Conservation (phyloP, 2,888 invertebrate genomes). For the Leptinotarsa peninsularis region DNA sequence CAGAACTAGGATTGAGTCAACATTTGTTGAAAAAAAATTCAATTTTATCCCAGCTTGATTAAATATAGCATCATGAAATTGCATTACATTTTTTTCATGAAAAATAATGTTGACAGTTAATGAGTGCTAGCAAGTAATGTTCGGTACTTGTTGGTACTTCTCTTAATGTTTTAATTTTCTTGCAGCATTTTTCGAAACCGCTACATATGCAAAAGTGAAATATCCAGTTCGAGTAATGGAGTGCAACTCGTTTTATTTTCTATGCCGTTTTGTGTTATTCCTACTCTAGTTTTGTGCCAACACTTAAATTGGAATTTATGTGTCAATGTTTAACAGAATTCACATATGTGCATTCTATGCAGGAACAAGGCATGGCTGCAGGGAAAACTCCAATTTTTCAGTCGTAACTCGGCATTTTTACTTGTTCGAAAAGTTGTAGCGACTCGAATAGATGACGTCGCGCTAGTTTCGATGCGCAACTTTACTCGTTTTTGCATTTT, state of each 20-base stretch:
- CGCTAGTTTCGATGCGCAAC: slow-evolving; percentile 18
- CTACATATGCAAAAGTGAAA: slow-evolving; percentile 20
- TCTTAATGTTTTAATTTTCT: background rate
- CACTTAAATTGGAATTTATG: slow-evolving; percentile 34
- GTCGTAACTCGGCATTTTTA: slow-evolving; percentile 20
- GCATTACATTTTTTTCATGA: no score
- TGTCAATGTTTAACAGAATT: slow-evolving; percentile 31
- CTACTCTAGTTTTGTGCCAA: slow-evolving; percentile 23
- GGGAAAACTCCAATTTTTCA: slow-evolving; percentile 18
- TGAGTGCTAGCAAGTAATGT: no score
- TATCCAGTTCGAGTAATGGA: slow-evolving; percentile 21
- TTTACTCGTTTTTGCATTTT: slow-evolving; percentile 23
- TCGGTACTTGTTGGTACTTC: no score
- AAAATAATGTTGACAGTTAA: no score
- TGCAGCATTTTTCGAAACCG: slow-evolving; percentile 7
- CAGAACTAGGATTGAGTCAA: no score
- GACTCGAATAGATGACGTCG: background rate
- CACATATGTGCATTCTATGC: slow-evolving; percentile 22
- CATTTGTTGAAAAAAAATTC: no score
- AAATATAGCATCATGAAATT: no score
- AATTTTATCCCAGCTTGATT: no score
- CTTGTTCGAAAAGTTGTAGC: slow-evolving; percentile 26
- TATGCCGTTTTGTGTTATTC: slow-evolving; percentile 17
- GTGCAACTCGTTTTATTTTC: slow-evolving; percentile 24
- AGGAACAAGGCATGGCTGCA: slow-evolving; percentile 21